phyloP scores from a whole-genome alignment of 1,140 invertebrate genomes.

The Drosophila parabipectinata region DNA sequence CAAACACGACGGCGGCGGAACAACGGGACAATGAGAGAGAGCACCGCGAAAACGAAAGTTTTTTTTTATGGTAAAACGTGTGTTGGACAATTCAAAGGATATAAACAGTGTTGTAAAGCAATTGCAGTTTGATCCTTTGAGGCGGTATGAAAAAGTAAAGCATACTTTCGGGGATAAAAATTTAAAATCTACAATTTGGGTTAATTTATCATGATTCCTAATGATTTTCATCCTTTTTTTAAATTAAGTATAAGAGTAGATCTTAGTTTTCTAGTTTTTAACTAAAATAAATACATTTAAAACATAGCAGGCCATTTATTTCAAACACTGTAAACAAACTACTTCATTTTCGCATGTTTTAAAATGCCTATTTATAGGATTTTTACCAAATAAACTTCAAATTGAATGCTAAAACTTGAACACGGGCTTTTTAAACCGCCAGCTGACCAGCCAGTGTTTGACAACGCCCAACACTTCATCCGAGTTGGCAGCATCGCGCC shows the following conservation, averaged over 20 bases:
- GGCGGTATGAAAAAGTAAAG: background rate
- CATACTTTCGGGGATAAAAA: background rate
- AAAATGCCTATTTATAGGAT: background rate
- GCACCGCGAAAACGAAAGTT: conserved; percentile 12
- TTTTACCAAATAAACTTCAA: background rate
- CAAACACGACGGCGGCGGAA: conserved; percentile 12
- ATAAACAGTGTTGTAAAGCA: background rate
- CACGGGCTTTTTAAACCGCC: background rate
- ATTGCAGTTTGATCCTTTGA: background rate
- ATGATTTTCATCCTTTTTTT: no score
- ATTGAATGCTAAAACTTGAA: background rate
- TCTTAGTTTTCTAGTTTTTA: no score
- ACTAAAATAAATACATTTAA: no score
- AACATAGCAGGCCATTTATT: background rate
- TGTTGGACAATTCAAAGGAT: background rate
- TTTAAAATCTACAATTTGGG: no score
- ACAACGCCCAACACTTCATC: background rate
- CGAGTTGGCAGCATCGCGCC: conserved; percentile 9
- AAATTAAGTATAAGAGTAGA: no score
- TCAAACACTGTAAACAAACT: no score
- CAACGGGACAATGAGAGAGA: conserved; percentile 41
- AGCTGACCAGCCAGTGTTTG: conserved; percentile 3
- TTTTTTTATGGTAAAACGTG: background rate
- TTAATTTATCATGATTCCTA: no score
- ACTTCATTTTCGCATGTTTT: background rate